A percentile compares a stretch with the other conserved stretches of the same genome.
Evolutionary conservation across 2,888 invertebrate genomes (phyloP).

Genomic region (Archips crataeganus): DNA sequence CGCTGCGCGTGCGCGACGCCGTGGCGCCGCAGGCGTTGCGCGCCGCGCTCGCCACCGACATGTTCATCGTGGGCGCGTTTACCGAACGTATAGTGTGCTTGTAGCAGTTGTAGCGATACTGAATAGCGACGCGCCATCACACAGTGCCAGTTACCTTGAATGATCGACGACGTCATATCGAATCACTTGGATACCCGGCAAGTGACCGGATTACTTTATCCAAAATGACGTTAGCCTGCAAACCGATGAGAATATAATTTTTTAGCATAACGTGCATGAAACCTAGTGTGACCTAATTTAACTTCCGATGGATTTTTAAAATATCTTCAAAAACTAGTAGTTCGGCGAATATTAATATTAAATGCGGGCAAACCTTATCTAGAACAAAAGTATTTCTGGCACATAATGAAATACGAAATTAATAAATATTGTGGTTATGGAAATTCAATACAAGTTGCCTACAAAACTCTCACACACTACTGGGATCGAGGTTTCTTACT

Average conservation of each 20-base stretch:
- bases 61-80: conserved; percentile 76
- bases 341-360: too few species aligned
- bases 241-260: background rate
- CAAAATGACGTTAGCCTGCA: background rate
- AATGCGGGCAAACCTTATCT: background rate
- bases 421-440: background rate
- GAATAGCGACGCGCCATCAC: conserved; percentile 4
- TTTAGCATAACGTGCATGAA: background rate
- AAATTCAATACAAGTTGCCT: background rate
- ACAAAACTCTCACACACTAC: background rate
- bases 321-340: too few species aligned
- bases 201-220: background rate
- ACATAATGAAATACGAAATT: background rate
- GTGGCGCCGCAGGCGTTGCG: conserved; percentile 75
- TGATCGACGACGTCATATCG: background rate
- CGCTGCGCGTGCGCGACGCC: conserved; percentile 70
- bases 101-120: conserved; percentile 71
- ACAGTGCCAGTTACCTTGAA: conserved; percentile 6
- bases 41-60: conserved; percentile 72
- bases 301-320: too few species aligned
- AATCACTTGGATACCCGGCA: background rate
- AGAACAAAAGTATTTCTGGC: background rate
- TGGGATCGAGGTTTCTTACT: background rate
- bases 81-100: conserved; percentile 78
- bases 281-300: background rate